phyloP scores from a whole-genome alignment of 2,113 vertebrate genomes.

The Engystomops pustulosus region DNA sequence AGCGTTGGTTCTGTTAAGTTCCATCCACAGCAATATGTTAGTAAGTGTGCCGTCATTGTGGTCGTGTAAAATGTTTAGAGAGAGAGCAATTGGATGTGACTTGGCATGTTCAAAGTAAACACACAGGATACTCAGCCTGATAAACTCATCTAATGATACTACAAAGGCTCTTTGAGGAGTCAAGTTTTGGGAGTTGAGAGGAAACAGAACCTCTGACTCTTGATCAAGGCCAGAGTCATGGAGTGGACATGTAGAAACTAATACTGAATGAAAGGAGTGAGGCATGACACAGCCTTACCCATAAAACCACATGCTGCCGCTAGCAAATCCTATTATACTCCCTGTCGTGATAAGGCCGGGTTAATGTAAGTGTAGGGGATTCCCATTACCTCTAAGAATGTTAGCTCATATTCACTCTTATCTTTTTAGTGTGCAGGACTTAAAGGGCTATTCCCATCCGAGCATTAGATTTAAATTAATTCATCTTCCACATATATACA shows the following conservation, averaged over 20 bases:
- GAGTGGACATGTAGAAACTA: conserved; percentile 34
- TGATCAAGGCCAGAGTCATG: conserved; percentile 23
- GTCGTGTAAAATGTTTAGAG: conserved; percentile 37
- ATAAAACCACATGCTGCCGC: conserved; percentile 16
- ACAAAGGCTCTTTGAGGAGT: conserved; percentile 51
- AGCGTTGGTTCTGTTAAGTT: conserved; percentile 9
- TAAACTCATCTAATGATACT: conserved; percentile 38
- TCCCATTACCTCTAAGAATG: background rate
- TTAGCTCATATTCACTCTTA: background rate
- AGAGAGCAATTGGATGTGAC: conserved; percentile 39
- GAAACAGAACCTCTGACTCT: conserved; percentile 22
- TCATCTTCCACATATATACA: no score
- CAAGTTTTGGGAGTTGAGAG: conserved; percentile 35
- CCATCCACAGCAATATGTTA: conserved; percentile 10
- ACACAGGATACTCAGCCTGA: conserved; percentile 31
- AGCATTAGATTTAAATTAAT: no score
- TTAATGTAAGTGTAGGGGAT: conserved; percentile 21
- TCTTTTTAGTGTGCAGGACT: no score
- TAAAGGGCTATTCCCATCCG: no score
- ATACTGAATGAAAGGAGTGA: conserved; percentile 4
- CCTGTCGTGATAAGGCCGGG: background rate
- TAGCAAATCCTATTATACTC: conserved; percentile 27
- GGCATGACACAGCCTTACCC: conserved; percentile 9
- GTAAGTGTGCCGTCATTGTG: conserved; percentile 32
- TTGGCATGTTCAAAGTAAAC: conserved; percentile 53